A percentile compares a stretch with the other conserved stretches of the same genome.
These are phyloP conservation scores for Dallia pectoralis DNA, from an alignment of 2,797 vertebrate species.

Conservation along the genomic window DNA sequence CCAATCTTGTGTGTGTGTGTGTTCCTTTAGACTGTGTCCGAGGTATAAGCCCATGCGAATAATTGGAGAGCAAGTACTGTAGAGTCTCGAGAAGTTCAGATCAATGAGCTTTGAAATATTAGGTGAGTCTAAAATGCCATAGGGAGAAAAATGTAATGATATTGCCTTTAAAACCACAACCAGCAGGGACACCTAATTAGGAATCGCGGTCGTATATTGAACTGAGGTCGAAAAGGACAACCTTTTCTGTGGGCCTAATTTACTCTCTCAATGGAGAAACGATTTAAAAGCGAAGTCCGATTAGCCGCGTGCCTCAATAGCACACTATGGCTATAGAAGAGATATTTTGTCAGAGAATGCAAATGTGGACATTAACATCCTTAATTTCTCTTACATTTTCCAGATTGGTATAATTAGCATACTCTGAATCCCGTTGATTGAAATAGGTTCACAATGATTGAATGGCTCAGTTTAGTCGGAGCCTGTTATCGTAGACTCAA, in stretches of 20 bases:
- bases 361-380: conserved; percentile 37
- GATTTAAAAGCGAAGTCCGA: conserved; percentile 36
- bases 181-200: conserved; percentile 51
- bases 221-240: conserved; percentile 38
- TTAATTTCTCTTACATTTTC: conserved; percentile 43
- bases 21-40: conserved; percentile 53
- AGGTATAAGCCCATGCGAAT: conserved; percentile 56
- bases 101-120: conserved; percentile 58
- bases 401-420: conserved; percentile 32
- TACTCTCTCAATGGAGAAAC: conserved; percentile 46
- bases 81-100: conserved; percentile 50
- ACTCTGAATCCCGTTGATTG: conserved; percentile 39
- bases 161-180: conserved; percentile 43
- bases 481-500: not conserved
- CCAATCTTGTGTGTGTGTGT: conserved; percentile 37
- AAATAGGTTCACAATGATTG: conserved; percentile 11
- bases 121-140: conserved; percentile 43
- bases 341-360: conserved; percentile 43
- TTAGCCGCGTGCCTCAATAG: conserved; percentile 44
- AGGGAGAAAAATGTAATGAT: conserved; percentile 39
- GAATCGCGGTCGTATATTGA: conserved; percentile 37
- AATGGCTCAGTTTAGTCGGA: no score
- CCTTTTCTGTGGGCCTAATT: conserved; percentile 42
- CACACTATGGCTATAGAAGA: conserved; percentile 26
- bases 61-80: conserved; percentile 61